Conservation (phyloP, 1,140 invertebrate species). For the Drosophila biarmipes region DNA sequence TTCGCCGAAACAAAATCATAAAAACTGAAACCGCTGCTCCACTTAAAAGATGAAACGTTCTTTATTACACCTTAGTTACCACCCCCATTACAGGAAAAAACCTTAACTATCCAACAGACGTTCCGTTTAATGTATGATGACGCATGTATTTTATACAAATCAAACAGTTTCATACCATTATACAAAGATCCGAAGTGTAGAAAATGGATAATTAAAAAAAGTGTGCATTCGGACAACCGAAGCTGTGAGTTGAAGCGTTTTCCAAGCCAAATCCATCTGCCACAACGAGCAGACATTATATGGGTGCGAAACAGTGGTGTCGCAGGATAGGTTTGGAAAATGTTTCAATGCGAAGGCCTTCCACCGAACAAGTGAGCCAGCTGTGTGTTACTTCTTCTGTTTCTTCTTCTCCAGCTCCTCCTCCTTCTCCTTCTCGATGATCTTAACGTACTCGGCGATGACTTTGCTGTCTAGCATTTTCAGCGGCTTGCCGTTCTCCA, state of each 20-base stretch:
- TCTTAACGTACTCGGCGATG: slow-evolving; percentile 95
- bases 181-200: slow-evolving; percentile 47
- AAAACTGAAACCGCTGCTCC: too few relatives aligned
- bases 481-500: slow-evolving; percentile 92
- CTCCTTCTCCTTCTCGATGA: slow-evolving; percentile 99
- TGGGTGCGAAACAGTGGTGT: neutral
- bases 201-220: slow-evolving; percentile 56
- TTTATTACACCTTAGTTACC: too few relatives aligned
- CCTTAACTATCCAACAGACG: neutral
- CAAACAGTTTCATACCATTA: slow-evolving; percentile 34
- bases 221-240: slow-evolving; percentile 28
- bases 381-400: slow-evolving; percentile 91
- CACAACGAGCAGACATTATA: neutral
- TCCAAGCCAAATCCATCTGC: slow-evolving; percentile 4
- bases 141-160: slow-evolving; percentile 74
- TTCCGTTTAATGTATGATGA: slow-evolving; percentile 15
- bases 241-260: slow-evolving; percentile 20
- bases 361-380: neutral
- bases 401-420: slow-evolving; percentile 99
- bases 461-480: slow-evolving; percentile 96
- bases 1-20: too few relatives aligned
- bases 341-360: slow-evolving; percentile 16
- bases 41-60: too few relatives aligned
- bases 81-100: neutral
- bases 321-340: slow-evolving; percentile 19